Base-by-base conservation (phyloP, 2,113 vertebrate genomes). In the Vanacampus margaritifer region DNA sequence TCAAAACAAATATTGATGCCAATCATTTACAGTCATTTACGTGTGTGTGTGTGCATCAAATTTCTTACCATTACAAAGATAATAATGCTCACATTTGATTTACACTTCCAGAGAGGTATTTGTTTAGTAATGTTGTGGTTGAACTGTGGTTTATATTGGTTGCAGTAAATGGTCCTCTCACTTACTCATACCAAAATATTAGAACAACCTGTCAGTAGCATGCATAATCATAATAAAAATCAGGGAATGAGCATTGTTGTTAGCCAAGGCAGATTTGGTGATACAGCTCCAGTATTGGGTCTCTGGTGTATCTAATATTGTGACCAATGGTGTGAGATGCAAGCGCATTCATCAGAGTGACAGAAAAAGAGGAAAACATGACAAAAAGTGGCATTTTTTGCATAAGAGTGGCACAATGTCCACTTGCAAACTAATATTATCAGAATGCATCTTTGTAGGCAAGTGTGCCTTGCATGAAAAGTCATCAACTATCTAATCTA, bases 401-500 rank as follows among this genome's bases (percentile, higher is more conserved):
- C 8, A 41, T 6, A 3, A 11, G 5, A 41, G 14, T 12, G 26
- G 13, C 0, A 16, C 24, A 26, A 9, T 45, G 54, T 41, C 21
- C 59, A 41, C 36, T n/a, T 39, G 32, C 12, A 37, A 37, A 61
- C 21, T n/a, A n/a, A 61, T 57, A 23, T 3, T 10, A 14, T 41
- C 39, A 13, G 39, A 41, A 41, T 32, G 28, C 28, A 32, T 41
- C 13, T 13, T 41, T 41, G 2, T 13, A 46, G 6, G 6, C 51
- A 24, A 53, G 24, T 54, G 11, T 26, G 51, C 1, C 24, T 54
- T 26, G 51, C 12, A 24, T 24, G 24, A 26, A 26, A 10, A 26
- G 51, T 26, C 51, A 54, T 54, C 26, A 14, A 24, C 10, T 10
- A 54, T 28, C 23, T 19, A 21, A 6, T 57, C 26, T 84, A 83